These are phyloP conservation scores for Diadophis punctatus DNA, from an alignment of 2,113 vertebrate species.

Conservation along the genomic window DNA sequence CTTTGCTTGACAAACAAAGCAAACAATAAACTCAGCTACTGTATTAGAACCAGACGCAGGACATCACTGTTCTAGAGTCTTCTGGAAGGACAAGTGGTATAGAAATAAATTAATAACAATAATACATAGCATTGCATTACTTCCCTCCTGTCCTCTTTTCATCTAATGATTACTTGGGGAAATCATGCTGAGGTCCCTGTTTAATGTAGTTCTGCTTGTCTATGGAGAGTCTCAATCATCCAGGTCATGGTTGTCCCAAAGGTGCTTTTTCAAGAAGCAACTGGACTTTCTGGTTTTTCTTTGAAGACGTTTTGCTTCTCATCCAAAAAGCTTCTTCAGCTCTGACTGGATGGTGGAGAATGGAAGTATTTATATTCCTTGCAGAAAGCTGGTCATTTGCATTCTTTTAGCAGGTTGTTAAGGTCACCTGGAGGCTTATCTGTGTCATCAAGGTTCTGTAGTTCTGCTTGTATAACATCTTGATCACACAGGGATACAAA, in stretches of 20 bases:
- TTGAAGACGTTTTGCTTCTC: too few relatives aligned
- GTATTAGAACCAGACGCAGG: background rate
- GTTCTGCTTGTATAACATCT: background rate
- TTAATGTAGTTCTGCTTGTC: background rate
- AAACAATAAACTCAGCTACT: background rate
- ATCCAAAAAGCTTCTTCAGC: too few relatives aligned
- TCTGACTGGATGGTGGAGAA: too few relatives aligned
- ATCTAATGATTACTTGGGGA: background rate
- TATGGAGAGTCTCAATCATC: too few relatives aligned
- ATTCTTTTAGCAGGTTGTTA: too few relatives aligned
- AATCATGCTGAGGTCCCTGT: background rate
- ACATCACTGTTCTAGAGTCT: background rate
- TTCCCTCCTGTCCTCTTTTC: background rate
- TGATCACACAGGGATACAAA: background rate
- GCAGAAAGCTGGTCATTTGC: too few relatives aligned
- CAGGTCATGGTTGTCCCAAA: too few relatives aligned
- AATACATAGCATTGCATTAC: background rate
- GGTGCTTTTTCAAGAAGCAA: too few relatives aligned
- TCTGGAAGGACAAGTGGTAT: background rate
- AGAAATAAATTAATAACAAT: background rate
- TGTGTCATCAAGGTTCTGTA: background rate
- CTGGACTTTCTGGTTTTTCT: too few relatives aligned
- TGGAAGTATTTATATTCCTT: too few relatives aligned
- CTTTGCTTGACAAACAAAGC: background rate
- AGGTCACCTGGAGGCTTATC: too few relatives aligned